Evolutionary conservation across 2,113 vertebrate species (phyloP).

Genomic region (Melierax canorus): DNA sequence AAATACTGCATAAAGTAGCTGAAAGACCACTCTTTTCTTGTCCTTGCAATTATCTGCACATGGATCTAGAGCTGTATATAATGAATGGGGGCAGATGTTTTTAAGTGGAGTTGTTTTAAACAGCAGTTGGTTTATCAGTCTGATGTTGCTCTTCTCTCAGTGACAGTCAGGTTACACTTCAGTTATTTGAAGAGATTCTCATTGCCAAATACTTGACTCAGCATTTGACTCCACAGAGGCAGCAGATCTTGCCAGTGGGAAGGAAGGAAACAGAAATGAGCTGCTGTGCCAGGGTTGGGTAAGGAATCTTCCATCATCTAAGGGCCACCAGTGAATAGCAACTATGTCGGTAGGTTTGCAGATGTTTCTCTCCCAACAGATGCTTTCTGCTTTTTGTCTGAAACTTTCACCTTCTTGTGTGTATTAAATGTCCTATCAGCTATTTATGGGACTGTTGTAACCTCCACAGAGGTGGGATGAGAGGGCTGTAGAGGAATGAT

Average conservation of each 20-base stretch:
- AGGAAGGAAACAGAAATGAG: background rate
- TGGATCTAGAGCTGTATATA: background rate
- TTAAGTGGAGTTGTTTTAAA: background rate
- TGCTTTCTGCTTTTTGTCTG: background rate
- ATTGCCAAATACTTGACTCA: background rate
- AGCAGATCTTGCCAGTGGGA: background rate
- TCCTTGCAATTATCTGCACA: background rate
- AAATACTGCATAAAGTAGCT: conserved; percentile 8
- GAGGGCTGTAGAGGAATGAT: background rate
- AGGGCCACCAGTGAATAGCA: background rate
- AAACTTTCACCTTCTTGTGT: background rate
- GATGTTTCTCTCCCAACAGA: background rate
- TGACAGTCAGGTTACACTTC: background rate
- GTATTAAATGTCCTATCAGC: background rate
- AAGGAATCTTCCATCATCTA: background rate
- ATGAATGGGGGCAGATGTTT: background rate
- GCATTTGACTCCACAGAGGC: background rate
- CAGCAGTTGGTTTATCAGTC: background rate
- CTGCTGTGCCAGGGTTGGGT: background rate
- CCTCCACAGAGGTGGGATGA: background rate
- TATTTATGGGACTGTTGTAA: background rate
- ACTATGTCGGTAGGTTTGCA: background rate
- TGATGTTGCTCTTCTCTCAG: background rate
- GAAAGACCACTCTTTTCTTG: background rate
- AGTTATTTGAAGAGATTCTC: conserved; percentile 7